Conservation (phyloP, 1,140 invertebrate genomes). For the Apis laboriosa region DNA sequence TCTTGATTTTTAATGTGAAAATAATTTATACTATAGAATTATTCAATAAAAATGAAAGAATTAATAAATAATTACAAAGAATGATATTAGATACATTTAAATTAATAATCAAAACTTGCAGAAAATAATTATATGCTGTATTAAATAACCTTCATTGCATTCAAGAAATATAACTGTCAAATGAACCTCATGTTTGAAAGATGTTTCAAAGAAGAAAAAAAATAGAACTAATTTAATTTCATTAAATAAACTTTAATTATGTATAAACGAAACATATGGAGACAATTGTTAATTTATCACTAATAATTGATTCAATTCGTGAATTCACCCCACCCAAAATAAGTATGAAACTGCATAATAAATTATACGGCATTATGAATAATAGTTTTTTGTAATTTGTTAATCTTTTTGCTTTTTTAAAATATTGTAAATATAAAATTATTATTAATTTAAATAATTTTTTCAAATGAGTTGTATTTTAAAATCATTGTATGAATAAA, state of each 20-base stretch:
- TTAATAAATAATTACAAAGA: constrained; percentile 1
- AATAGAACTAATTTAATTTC: background rate
- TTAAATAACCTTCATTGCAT: constrained; percentile 5
- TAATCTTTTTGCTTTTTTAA: too few species aligned
- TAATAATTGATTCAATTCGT: background rate
- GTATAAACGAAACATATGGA: too few species aligned
- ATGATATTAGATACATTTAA: constrained; percentile 11
- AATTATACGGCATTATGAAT: background rate
- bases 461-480: too few species aligned
- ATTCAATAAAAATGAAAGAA: background rate
- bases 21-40: background rate
- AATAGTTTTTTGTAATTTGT: too few species aligned
- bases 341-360: background rate
- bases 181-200: background rate
- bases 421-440: background rate
- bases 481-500: too few species aligned
- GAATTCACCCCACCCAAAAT: background rate
- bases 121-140: constrained; percentile 31
- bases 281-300: background rate
- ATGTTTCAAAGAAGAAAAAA: background rate
- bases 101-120: constrained; percentile 13
- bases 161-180: constrained; percentile 12
- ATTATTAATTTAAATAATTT: too few species aligned
- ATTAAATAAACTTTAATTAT: background rate
- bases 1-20: background rate